A percentile compares a stretch with the other conserved stretches of the same genome.
These are phyloP conservation scores for Agrochola lychnidis DNA, from an alignment of 2,888 invertebrate species.

Conservation along the genomic window DNA sequence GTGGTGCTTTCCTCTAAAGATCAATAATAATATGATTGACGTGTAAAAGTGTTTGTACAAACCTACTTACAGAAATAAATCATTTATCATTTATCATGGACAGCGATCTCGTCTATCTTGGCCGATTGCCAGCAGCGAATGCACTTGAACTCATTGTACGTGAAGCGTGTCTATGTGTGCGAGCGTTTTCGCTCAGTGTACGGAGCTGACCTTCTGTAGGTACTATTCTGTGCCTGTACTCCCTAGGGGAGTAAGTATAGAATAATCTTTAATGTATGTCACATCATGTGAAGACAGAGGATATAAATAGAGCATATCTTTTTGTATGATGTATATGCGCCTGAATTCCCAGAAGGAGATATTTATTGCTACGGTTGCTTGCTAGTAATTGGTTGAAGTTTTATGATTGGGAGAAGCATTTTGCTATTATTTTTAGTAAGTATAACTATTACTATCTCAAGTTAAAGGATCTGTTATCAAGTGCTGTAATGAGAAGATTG, in stretches of 20 bases:
- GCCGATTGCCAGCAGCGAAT: background rate
- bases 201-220: background rate
- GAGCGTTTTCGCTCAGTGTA: background rate
- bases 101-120: background rate
- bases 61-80: no score
- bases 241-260: constrained; percentile 42
- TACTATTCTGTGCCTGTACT: background rate
- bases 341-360: background rate
- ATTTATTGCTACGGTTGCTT: background rate
- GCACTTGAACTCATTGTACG: background rate
- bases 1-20: no score
- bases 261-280: constrained; percentile 59
- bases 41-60: no score
- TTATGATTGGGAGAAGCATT: background rate
- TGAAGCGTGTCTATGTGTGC: background rate
- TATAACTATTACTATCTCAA: background rate
- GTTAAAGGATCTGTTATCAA: no score
- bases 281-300: constrained; percentile 42
- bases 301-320: constrained; percentile 42
- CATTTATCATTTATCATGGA: no score
- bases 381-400: background rate
- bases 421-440: background rate
- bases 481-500: no score
- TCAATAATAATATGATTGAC: no score
- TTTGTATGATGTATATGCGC: constrained; percentile 6